Evolutionary conservation across 1,140 invertebrate genomes (phyloP).

Genomic region (Atta colombica): DNA sequence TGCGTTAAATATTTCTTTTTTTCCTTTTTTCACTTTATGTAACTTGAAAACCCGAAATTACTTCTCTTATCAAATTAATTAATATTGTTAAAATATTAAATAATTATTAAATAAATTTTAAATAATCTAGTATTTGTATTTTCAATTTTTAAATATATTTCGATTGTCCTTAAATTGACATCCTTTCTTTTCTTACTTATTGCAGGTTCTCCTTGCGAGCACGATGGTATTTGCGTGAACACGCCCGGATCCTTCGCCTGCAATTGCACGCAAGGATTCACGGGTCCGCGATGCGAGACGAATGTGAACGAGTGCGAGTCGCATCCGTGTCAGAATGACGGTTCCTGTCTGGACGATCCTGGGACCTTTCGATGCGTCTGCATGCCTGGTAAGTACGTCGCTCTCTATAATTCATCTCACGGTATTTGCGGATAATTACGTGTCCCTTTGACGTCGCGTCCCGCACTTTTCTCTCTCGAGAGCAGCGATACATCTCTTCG

Average conservation of each 20-base stretch:
- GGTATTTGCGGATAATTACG: slow-evolving; percentile 11
- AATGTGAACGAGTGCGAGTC: slow-evolving; percentile 98
- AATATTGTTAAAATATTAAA: neutral
- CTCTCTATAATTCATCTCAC: slow-evolving; percentile 20
- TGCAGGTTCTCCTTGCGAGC: slow-evolving; percentile 95
- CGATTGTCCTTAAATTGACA: neutral
- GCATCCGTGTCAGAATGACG: slow-evolving; percentile 97
- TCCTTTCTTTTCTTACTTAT: slow-evolving; percentile 65
- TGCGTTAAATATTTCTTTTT: neutral
- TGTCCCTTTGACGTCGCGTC: neutral
- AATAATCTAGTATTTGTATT: neutral
- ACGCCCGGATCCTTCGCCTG: slow-evolving; percentile 97
- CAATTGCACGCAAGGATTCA: slow-evolving; percentile 97
- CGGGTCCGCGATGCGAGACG: slow-evolving; percentile 95
- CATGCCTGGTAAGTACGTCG: slow-evolving; percentile 94
- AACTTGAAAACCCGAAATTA: neutral
- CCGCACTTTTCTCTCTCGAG: neutral
- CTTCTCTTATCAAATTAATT: neutral
- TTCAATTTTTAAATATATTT: neutral
- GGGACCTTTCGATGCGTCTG: slow-evolving; percentile 98
- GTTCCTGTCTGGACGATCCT: slow-evolving; percentile 97
- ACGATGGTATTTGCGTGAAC: slow-evolving; percentile 97
- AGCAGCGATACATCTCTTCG: neutral
- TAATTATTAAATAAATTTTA: neutral
- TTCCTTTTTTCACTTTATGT: neutral